Evolutionary conservation across 92 coral and sea anemone species (phyloP).

Genomic region (Palythoa grandis): DNA sequence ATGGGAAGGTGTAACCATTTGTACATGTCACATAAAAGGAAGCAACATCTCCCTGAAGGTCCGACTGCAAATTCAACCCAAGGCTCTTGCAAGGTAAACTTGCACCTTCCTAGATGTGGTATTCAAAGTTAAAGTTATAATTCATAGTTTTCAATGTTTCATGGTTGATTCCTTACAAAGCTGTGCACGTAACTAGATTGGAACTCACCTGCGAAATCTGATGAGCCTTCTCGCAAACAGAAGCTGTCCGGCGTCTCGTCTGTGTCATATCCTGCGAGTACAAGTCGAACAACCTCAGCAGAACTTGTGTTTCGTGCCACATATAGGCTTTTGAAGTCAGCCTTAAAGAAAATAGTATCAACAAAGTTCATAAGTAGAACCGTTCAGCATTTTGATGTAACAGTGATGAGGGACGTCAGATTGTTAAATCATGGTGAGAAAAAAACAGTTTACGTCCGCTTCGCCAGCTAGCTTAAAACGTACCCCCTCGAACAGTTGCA

Average conservation of each 20-base stretch:
- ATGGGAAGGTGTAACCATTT: too few relatives aligned
- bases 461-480: too few relatives aligned
- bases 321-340: slow-evolving; percentile 73
- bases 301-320: slow-evolving; percentile 83
- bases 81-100: too few relatives aligned
- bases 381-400: background rate
- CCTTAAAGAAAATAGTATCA: slow-evolving; percentile 43
- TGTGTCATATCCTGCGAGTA: slow-evolving; percentile 65
- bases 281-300: slow-evolving; percentile 64
- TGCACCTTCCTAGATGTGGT: background rate
- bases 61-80: too few relatives aligned
- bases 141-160: background rate
- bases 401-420: too few relatives aligned
- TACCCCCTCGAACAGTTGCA: too few relatives aligned
- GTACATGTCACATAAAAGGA: too few relatives aligned
- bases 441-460: too few relatives aligned
- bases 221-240: slow-evolving; percentile 75
- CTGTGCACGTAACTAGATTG: background rate
- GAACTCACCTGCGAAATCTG: slow-evolving; percentile 70
- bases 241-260: slow-evolving; percentile 74
- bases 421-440: too few relatives aligned
- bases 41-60: too few relatives aligned
- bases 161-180: background rate
- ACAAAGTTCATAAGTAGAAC: background rate
- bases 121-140: background rate